Percentiles rank a stretch among this genome's conserved stretches.
These are phyloP conservation scores for Sebastes flavidus DNA, from an alignment of 2,797 vertebrate genomes.

Conservation along the genomic window DNA sequence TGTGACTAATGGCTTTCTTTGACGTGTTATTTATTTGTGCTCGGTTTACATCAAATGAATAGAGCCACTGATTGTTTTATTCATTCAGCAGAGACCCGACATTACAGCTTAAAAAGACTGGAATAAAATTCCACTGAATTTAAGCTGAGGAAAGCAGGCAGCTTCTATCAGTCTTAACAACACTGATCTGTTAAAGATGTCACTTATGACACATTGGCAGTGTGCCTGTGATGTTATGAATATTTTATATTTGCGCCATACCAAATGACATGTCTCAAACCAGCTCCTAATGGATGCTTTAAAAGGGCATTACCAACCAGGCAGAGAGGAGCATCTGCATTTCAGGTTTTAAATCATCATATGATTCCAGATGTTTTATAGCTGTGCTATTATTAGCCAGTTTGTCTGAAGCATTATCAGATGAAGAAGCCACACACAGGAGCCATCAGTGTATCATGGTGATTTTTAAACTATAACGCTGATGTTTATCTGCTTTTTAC, in stretches of 20 bases:
- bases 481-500: background rate
- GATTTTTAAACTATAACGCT: background rate
- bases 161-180: background rate
- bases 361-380: background rate
- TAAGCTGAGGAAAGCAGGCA: background rate
- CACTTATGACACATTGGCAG: background rate
- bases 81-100: background rate
- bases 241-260: slow-evolving; percentile 15
- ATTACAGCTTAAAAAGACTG: background rate
- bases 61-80: background rate
- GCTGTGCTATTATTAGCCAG: background rate
- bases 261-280: slow-evolving; percentile 16
- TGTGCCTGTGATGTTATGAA: slow-evolving; percentile 12
- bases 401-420: background rate
- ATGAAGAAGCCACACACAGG: background rate
- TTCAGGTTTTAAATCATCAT: background rate
- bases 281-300: background rate
- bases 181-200: slow-evolving; percentile 15
- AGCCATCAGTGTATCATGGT: background rate
- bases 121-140: background rate
- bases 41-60: background rate
- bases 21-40: background rate
- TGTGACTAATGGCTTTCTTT: background rate
- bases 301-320: background rate
- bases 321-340: slow-evolving; percentile 3